These are phyloP conservation scores for Pseudoips prasinana DNA, from an alignment of 2,888 invertebrate genomes.

Conservation along the genomic window DNA sequence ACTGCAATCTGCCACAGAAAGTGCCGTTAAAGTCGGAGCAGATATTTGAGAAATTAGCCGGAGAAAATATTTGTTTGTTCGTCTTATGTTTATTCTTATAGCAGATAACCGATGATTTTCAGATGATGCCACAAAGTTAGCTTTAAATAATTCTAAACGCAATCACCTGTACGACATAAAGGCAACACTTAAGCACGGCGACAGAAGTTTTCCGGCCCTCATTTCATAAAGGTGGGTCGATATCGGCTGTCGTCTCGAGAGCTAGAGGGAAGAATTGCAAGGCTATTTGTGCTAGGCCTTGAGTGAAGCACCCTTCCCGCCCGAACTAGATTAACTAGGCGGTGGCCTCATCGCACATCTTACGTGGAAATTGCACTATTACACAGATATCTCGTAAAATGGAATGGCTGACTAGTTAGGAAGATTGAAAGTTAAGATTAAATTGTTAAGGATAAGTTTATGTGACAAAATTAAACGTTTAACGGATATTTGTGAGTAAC, in stretches of 20 bases:
- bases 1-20: too few species aligned
- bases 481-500: too few species aligned
- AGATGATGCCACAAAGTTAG: too few species aligned
- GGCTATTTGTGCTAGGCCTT: slow-evolving; percentile 63
- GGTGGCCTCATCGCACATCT: slow-evolving; percentile 49
- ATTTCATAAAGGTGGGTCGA: slow-evolving; percentile 59
- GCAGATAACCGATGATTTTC: neutral
- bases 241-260: slow-evolving; percentile 64
- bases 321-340: slow-evolving; percentile 67
- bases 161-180: slow-evolving; percentile 20
- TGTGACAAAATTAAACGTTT: too few species aligned
- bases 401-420: slow-evolving; percentile 13
- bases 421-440: too few species aligned
- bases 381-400: slow-evolving; percentile 25
- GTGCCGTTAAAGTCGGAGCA: too few species aligned
- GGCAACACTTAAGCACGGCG: slow-evolving; percentile 9
- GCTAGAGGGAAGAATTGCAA: slow-evolving; percentile 65
- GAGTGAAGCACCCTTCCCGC: slow-evolving; percentile 53
- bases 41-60: too few species aligned
- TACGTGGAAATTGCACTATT: slow-evolving; percentile 43
- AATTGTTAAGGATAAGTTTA: too few species aligned
- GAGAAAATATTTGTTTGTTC: too few species aligned
- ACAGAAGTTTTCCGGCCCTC: slow-evolving; percentile 42
- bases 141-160: slow-evolving; percentile 9
- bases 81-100: too few species aligned